These are phyloP conservation scores for Drosophila niveifrons DNA, from an alignment of 2,888 invertebrate species.

Conservation along the genomic window DNA sequence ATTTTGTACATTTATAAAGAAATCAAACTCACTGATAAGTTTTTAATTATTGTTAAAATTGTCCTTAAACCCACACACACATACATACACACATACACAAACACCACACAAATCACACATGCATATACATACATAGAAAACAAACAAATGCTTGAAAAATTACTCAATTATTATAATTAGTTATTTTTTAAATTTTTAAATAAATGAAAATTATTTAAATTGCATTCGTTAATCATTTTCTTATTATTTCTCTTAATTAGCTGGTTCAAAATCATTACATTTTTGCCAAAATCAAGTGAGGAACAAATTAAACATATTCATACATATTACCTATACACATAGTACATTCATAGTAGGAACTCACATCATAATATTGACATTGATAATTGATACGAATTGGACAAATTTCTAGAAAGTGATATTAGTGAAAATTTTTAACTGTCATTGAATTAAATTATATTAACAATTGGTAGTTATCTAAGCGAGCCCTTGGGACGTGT, in stretches of 20 bases:
- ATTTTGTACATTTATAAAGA: conserved; percentile 75
- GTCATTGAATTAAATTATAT: conserved; percentile 70
- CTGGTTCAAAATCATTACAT: conserved; percentile 20
- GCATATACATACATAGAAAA: conserved; percentile 21
- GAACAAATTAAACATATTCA: conserved; percentile 46
- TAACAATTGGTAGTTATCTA: conserved; percentile 71
- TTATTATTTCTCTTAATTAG: conserved; percentile 17
- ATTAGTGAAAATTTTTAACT: conserved; percentile 74
- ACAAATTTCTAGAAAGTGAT: conserved; percentile 76
- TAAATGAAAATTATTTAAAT: conserved; percentile 73
- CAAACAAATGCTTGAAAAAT: conserved; percentile 63
- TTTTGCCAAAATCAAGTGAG: conserved; percentile 37
- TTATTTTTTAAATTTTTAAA: conserved; percentile 71
- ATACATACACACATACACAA: conserved; percentile 20
- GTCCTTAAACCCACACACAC: conserved; percentile 57
- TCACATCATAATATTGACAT: conserved; percentile 47
- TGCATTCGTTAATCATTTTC: conserved; percentile 26
- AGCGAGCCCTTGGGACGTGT: conserved; percentile 40
- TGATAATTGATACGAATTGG: conserved; percentile 70
- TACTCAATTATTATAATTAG: conserved; percentile 72
- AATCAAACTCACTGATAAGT: conserved; percentile 72
- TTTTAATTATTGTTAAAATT: conserved; percentile 76
- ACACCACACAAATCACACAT: conserved; percentile 15
- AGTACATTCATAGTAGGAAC: conserved; percentile 33
- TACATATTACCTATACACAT: conserved; percentile 12